phyloP scores from a whole-genome alignment of 2,888 invertebrate genomes.

The Acrobeloides nanus region DNA sequence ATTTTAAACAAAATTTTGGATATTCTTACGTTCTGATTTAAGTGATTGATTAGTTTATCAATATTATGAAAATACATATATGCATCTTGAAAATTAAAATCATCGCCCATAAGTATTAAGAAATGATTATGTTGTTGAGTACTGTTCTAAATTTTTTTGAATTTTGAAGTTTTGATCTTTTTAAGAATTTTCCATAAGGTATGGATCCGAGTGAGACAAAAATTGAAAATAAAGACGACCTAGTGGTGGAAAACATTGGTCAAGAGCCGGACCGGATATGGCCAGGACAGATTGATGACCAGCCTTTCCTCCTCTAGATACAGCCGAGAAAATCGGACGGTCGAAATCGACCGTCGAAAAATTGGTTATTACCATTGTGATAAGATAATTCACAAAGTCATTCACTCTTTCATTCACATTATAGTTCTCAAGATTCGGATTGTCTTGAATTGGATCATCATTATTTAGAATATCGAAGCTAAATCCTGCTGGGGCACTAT shows the following conservation, averaged over 20 bases:
- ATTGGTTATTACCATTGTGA: slow-evolving; percentile 23
- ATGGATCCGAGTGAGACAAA: too few species aligned
- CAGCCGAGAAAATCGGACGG: too few species aligned
- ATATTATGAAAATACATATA: slow-evolving; percentile 73
- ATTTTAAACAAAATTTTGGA: slow-evolving; percentile 2
- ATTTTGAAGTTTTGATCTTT: too few species aligned
- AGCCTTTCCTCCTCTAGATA: too few species aligned
- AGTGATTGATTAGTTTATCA: slow-evolving; percentile 77
- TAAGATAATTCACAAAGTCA: slow-evolving; percentile 40
- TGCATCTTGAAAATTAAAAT: slow-evolving; percentile 79
- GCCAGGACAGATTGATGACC: too few species aligned
- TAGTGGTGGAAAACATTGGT: too few species aligned
- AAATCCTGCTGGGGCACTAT: slow-evolving; percentile 66
- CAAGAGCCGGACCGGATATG: too few species aligned
- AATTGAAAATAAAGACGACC: too few species aligned
- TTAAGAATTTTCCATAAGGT: too few species aligned
- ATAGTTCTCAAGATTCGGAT: slow-evolving; percentile 60
- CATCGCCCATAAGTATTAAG: slow-evolving; percentile 78
- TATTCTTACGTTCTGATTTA: slow-evolving; percentile 58
- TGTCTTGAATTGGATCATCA: slow-evolving; percentile 57
- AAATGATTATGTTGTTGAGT: slow-evolving; percentile 68
- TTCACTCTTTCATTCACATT: slow-evolving; percentile 55
- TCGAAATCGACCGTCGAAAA: too few species aligned
- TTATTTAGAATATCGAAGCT: slow-evolving; percentile 81
- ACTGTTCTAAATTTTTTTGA: slow-evolving; percentile 61